phyloP scores from a whole-genome alignment of 2,113 vertebrate species.

The Ochotona curzoniae region DNA sequence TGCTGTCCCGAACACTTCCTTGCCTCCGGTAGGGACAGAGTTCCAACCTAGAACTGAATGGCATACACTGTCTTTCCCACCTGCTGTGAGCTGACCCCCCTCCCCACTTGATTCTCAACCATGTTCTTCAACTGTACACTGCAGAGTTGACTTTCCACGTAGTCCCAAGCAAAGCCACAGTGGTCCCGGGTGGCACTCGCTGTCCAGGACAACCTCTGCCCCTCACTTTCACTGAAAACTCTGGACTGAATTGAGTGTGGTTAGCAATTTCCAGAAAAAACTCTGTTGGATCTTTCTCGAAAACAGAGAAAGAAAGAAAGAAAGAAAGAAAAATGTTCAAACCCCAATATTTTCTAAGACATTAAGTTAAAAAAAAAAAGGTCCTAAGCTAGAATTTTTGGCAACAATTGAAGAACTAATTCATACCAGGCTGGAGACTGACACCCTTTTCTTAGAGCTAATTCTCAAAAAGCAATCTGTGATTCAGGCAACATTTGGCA shows the following conservation, averaged over 20 bases:
- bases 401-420: neutral
- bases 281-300: neutral
- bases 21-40: neutral
- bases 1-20: neutral
- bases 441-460: neutral
- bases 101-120: conserved; percentile 25
- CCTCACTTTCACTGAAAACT: conserved; percentile 76
- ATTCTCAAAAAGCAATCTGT: conserved; percentile 12
- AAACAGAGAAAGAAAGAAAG: conserved; percentile 22
- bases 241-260: conserved; percentile 67
- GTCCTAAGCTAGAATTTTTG: conserved; percentile 37
- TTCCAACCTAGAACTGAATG: neutral
- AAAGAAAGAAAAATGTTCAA: neutral
- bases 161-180: neutral
- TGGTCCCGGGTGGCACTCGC: conserved; percentile 10
- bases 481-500: neutral
- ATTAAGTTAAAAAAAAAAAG: conserved; percentile 6
- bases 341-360: neutral
- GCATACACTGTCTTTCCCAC: neutral
- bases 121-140: conserved; percentile 30
- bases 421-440: neutral
- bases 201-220: neutral
- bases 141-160: conserved; percentile 18
- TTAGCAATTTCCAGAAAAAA: conserved; percentile 42
- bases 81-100: neutral